Percentiles rank a stretch among this genome's conserved stretches.
Conservation (phyloP, 1,140 invertebrate genomes). For the Microplitis mediator region DNA sequence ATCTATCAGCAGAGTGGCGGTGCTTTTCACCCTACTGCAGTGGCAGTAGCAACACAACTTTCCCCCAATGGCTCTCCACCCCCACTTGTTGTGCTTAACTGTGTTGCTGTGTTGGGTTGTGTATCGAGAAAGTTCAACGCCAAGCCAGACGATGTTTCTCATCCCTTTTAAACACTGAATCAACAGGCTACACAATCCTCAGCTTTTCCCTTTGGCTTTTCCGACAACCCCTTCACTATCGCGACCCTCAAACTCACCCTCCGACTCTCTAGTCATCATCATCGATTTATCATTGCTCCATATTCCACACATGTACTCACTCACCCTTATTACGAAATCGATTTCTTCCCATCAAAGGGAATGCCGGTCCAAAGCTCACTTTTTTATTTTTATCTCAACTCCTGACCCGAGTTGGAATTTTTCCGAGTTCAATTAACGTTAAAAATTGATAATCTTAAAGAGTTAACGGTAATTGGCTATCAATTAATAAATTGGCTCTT, state of each 20-base stretch:
- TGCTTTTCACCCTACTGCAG: conserved; percentile 3
- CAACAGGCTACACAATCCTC: conserved; percentile 34
- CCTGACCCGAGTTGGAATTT: too few species aligned
- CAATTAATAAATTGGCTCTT: too few species aligned
- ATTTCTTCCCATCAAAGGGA: too few species aligned
- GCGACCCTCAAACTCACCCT: background rate
- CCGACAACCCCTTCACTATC: background rate
- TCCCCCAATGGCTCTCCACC: conserved; percentile 23
- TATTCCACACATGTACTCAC: too few species aligned
- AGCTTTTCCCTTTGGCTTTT: conserved; percentile 5
- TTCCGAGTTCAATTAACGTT: too few species aligned
- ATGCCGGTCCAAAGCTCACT: too few species aligned
- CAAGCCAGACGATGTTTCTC: conserved; percentile 40
- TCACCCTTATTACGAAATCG: too few species aligned
- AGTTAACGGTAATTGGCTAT: too few species aligned
- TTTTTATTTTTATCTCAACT: too few species aligned
- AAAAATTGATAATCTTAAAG: too few species aligned
- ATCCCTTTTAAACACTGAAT: conserved; percentile 33
- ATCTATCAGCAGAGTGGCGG: background rate
- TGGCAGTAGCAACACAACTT: background rate
- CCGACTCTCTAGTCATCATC: background rate
- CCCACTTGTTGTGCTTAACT: conserved; percentile 59
- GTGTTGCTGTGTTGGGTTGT: conserved; percentile 46
- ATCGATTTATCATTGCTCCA: conserved; percentile 1
- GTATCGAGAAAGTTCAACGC: conserved; percentile 43